These are phyloP conservation scores for Tinea pellionella DNA, from an alignment of 2,888 invertebrate genomes.

Conservation along the genomic window DNA sequence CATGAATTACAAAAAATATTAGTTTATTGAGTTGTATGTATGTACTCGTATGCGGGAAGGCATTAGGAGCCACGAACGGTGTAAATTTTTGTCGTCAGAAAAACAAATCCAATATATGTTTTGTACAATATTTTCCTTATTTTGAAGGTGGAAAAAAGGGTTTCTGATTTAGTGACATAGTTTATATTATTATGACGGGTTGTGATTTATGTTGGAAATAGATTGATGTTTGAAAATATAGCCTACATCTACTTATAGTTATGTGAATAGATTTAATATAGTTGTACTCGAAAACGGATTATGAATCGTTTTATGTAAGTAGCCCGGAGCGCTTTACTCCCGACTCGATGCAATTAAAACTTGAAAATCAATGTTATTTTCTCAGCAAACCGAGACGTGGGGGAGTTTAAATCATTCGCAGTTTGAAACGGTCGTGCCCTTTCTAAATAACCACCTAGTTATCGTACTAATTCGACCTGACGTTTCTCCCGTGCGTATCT, in stretches of 20 bases:
- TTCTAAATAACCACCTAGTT: background rate
- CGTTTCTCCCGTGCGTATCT: background rate
- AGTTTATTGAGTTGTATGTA: slow-evolving; percentile 39
- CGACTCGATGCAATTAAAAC: slow-evolving; percentile 1
- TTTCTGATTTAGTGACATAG: too few species aligned
- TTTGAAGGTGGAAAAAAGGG: background rate
- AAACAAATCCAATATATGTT: background rate
- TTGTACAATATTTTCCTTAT: background rate
- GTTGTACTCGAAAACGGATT: background rate
- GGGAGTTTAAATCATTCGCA: slow-evolving; percentile 3
- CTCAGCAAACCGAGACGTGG: background rate
- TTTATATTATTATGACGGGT: too few species aligned
- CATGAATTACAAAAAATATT: slow-evolving; percentile 21
- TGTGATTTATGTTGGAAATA: too few species aligned
- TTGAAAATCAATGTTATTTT: slow-evolving; percentile 6
- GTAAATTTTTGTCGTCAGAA: background rate
- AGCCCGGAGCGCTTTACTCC: background rate
- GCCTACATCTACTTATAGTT: too few species aligned
- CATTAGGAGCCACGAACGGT: background rate
- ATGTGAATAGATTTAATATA: background rate
- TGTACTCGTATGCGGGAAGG: too few species aligned
- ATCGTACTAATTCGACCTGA: background rate
- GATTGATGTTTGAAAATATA: too few species aligned
- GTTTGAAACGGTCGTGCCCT: background rate
- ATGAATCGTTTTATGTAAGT: background rate